Evolutionary conservation across 1,140 invertebrate genomes (phyloP), one percentile per base, ranked within the genome.

Genomic region (Carposina sasakii): DNA sequence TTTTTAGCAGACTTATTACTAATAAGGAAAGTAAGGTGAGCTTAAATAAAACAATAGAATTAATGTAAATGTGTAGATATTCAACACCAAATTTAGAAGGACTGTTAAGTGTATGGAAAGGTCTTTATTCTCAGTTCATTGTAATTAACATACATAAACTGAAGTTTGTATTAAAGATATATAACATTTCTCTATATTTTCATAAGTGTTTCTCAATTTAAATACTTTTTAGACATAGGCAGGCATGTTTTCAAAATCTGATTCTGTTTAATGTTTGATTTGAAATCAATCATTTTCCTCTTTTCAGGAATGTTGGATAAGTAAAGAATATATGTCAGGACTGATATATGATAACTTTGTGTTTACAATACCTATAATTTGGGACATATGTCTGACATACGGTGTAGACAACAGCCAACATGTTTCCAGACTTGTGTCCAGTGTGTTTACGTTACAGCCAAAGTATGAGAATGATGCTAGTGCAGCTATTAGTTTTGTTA

Each of bases 311-410:
- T 85, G 90, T 61, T 91, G 89, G 83, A 90, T 95, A 60, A 88
- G 72, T 1, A 88, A 87, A 28, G 67, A 87, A 36, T 88, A 88
- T 39, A 90, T 92, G 79, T 89, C 88, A 3, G 85, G 90, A n/a
- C 64, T 94, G 34, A 67, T 95, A 28, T 95, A 95, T 71, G 86
- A 93, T 21, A 92, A 94, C 57, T 94, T 90, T 74, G 85, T 96
- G 52, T 91, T 95, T 67, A 93, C 94, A 15, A 86, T 95, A 52
- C 93, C 94, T 12, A 90, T 94, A 57, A 81, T 96, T 52, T 90
- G 93, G 68, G 94, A 96, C 68, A 64, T 95, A 1, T 91, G 92
- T 71, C 87, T 91, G 40, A 75, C 92, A 3, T 94, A 93, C 69
- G 93, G 92, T 2, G 83, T 87, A 49, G 87, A 89, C 33, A 94